Evolutionary conservation across 2,797 vertebrate species (phyloP).

Genomic region (Paratrypauchen microcephalus): DNA sequence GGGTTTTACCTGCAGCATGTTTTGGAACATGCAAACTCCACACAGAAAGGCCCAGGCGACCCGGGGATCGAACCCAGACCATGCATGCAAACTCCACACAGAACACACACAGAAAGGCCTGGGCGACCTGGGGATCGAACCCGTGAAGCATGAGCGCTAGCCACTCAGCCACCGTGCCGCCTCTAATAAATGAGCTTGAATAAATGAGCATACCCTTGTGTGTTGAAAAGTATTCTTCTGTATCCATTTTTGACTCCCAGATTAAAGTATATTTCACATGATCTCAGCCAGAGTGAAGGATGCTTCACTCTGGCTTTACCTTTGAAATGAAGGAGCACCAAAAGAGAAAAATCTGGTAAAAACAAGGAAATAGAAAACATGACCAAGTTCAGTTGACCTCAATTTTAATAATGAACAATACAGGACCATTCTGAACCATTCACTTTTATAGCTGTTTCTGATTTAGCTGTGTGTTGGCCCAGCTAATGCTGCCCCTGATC

Average conservation of each 20-base stretch:
- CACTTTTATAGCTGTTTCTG: constrained; percentile 40
- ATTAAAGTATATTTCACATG: background rate
- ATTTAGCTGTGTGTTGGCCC: constrained; percentile 53
- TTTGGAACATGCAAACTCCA: too few relatives aligned
- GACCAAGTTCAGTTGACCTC: background rate
- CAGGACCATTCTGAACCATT: constrained; percentile 8
- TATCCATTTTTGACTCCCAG: background rate
- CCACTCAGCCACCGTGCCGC: too few relatives aligned
- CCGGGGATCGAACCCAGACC: too few relatives aligned
- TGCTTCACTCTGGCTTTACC: too few relatives aligned
- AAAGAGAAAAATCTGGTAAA: background rate
- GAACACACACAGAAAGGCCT: too few relatives aligned
- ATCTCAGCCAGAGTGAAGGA: background rate
- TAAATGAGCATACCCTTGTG: too few relatives aligned
- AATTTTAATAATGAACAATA: background rate
- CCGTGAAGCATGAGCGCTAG: too few relatives aligned
- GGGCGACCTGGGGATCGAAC: too few relatives aligned
- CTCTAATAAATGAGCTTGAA: too few relatives aligned
- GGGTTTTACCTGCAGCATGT: too few relatives aligned
- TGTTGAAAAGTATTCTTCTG: background rate
- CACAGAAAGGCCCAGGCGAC: too few relatives aligned
- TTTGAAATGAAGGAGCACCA: background rate
- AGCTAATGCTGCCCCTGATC: constrained; percentile 61
- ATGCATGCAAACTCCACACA: too few relatives aligned
- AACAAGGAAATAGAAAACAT: background rate